These are phyloP conservation scores for Xenopus tropicalis DNA, from an alignment of 2,113 vertebrate genomes.

Conservation along the genomic window DNA sequence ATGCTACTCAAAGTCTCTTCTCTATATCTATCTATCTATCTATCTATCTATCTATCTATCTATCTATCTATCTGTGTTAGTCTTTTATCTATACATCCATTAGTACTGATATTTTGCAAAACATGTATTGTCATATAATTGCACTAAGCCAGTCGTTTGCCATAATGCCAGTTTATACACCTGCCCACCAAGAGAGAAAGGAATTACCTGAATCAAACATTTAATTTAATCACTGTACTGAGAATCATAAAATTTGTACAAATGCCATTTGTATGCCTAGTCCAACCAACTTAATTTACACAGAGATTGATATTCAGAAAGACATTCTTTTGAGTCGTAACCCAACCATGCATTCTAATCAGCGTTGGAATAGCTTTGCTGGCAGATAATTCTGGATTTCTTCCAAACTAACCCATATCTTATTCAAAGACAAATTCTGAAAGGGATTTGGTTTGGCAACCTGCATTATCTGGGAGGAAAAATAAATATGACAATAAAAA, in stretches of 20 bases:
- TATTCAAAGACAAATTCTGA: constrained; percentile 56
- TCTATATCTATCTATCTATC: no score
- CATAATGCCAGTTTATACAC: background rate
- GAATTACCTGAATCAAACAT: background rate
- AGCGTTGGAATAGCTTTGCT: constrained; percentile 48
- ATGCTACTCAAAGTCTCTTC: no score
- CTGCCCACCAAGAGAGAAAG: background rate
- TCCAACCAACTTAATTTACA: background rate
- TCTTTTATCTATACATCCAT: no score
- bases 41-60: no score
- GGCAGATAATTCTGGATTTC: constrained; percentile 50
- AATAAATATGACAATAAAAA: constrained; percentile 57
- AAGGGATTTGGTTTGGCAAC: constrained; percentile 57
- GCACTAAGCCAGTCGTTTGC: background rate
- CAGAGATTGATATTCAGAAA: constrained; percentile 13
- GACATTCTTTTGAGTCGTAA: constrained; percentile 12
- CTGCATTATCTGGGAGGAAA: constrained; percentile 47
- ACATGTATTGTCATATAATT: no score
- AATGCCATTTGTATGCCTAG: background rate
- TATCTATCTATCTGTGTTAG: no score
- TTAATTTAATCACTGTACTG: background rate
- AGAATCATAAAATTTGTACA: background rate
- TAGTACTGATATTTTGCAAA: no score
- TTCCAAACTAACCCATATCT: constrained; percentile 57
- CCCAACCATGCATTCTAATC: constrained; percentile 47